phyloP scores from a whole-genome alignment of 2,888 invertebrate species.

The Ditylenchus weischeri region DNA sequence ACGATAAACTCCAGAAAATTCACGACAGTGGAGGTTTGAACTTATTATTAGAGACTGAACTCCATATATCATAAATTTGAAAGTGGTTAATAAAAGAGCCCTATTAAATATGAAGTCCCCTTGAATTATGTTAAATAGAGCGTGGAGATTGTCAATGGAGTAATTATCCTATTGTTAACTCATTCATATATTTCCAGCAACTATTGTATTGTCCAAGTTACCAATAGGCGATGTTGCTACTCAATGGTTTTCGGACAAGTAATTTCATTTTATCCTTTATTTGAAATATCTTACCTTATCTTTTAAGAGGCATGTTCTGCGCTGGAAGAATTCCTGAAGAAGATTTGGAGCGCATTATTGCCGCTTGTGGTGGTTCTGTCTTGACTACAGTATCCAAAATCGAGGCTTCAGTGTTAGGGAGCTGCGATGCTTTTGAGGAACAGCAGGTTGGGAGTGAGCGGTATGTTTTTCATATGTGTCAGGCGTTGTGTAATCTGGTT shows the following conservation, averaged over 20 bases:
- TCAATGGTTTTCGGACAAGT: conserved; percentile 94
- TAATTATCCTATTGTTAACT: too few species aligned
- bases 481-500: too few species aligned
- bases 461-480: conserved; percentile 46
- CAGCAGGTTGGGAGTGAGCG: conserved; percentile 86
- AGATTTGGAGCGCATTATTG: conserved; percentile 79
- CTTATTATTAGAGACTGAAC: too few species aligned
- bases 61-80: too few species aligned
- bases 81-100: too few species aligned
- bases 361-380: conserved; percentile 96
- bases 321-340: conserved; percentile 95
- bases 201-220: conserved; percentile 90
- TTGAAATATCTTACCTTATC: neutral
- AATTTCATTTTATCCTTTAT: conserved; percentile 17
- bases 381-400: conserved; percentile 85
- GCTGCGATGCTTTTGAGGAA: conserved; percentile 84
- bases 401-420: conserved; percentile 74
- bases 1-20: conserved; percentile 85
- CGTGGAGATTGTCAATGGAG: too few species aligned
- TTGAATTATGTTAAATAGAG: too few species aligned
- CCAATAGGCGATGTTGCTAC: conserved; percentile 99
- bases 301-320: conserved; percentile 82
- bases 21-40: conserved; percentile 72
- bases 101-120: too few species aligned
- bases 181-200: conserved; percentile 64